phyloP scores from a whole-genome alignment of 2,888 invertebrate genomes.

The Drosophila prolongata region DNA sequence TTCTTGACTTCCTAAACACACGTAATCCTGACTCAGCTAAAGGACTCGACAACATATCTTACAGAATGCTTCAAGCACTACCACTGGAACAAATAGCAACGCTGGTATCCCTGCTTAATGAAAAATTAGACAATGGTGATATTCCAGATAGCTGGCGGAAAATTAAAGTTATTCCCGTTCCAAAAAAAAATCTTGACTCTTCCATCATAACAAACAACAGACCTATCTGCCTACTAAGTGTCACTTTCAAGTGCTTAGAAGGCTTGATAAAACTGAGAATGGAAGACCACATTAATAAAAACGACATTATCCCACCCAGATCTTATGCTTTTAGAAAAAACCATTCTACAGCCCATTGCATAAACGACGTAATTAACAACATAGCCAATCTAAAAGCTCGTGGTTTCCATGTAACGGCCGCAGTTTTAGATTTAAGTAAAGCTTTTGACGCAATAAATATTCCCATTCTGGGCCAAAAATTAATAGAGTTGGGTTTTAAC shows the following conservation, averaged over 20 bases:
- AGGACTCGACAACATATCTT: background rate
- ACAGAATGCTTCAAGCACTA: background rate
- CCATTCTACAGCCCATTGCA: background rate
- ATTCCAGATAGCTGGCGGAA: background rate
- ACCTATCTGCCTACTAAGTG: background rate
- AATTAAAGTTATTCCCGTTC: background rate
- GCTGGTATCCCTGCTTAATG: background rate
- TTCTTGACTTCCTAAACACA: too few species aligned
- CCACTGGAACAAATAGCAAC: background rate
- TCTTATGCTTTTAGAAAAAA: background rate
- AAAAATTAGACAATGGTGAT: background rate
- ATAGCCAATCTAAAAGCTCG: background rate
- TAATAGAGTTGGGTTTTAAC: too few species aligned
- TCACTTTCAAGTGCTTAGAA: background rate
- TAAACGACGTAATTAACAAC: background rate
- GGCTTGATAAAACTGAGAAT: background rate
- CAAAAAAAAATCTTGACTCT: too few species aligned
- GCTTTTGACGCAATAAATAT: background rate
- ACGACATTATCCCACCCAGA: background rate
- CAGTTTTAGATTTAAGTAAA: background rate
- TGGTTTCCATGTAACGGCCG: background rate
- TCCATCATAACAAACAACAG: too few species aligned
- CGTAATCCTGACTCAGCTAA: too few species aligned
- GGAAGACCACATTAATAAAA: background rate
- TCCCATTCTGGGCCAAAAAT: too few species aligned